Base-by-base conservation (phyloP, 2,888 invertebrate species). In the Alloplasta piceator region DNA sequence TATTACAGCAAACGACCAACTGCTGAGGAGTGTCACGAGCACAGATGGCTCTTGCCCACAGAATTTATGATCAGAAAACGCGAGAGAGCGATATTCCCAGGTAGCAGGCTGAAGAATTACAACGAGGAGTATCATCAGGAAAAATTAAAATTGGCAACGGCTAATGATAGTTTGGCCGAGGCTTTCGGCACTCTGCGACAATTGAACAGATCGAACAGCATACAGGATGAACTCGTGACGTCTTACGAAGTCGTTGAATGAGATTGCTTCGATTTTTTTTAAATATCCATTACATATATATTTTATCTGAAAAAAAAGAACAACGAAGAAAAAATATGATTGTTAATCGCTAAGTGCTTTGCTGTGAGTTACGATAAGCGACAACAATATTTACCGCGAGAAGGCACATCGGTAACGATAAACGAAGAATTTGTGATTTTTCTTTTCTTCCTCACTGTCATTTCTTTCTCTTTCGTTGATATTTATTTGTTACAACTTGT, bases 61-160 rank as follows among this genome's bases (percentile, higher is more conserved):
- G 98, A 98, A 92, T 97, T 96, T 91, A 98, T 98, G 96, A 96
- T 98, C 88, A 97, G 96, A 92, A 97, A 98, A 92, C 94, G 98
- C 43, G 98, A 98, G 92, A 94, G 97, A 74, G 96, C 97, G 39
- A 94, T 96, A 83, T 98, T 98, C 94, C 94, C 97, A 74, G 97
- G 97, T 81, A 96, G 95, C 91, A 94, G 96, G 89, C 94, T 97
- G 80, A 97, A 97, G 94, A 96, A 95, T 89, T 98, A 96, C 93
- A 96, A 95, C 46, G 96, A 96, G 70, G 94, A 95, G 84, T 98
- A 98, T 91, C 97, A 97, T 92, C 94, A 94, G 86, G 94, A 94
- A 86, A 96, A 95, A 89, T 92, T 94, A 0, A 93, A 93, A 76
- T 93, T 94, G 86, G 94, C 95, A 14, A 94, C 95, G 84, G 94